Evolutionary conservation across 2,888 invertebrate genomes (phyloP), one percentile per base, ranked within the genome.

Genomic region (Cyrtodaria siliqua): DNA sequence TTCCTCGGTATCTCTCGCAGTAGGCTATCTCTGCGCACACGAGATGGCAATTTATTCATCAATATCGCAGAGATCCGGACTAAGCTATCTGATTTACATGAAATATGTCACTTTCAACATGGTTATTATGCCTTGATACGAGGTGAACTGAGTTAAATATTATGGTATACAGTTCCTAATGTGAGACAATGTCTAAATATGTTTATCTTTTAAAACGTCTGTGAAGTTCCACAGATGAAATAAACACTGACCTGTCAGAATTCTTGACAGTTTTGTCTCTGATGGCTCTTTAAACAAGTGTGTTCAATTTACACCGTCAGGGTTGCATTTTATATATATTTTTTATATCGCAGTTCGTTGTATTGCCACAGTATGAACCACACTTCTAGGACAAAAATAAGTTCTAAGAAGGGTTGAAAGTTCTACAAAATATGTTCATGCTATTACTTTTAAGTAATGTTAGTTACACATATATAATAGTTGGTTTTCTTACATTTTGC

Each of bases 21-120:
- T 52, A 60, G 61, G 52, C 70, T 76, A 64, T 61, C 24, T 59
- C 64, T 44, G 44, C 26, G 52, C 72, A 73, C 80, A 80, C 76
- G 61, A 80, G 67, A 73, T 67, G 60, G 67, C 73, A 80, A 80
- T 80, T 80, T 80, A 80, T 80, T 80, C 80, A 77, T 80, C 80
- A 80, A 80, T 76, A 77, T 47, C 59, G 53, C 59, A 63, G 64
- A 72, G 61, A 60, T 63, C 55, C 68, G 57, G 59, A 62, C 42
- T 52, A 69, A 60, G 44, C 67, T 59, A 66, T 61, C 66, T 52
- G 62, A 67, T 73, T 80, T 80, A 80, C 80, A 80, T 77, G 70
- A 56, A 76, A 77, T 40, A 62, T 80, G 80, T 80, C 80, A 80
- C 70, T 44, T 77, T 67, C 66, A 77, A 77, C 80, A 70, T 60